These are phyloP conservation scores for Plumapathes pennacea DNA, from an alignment of 92 coral and sea anemone genomes.

Conservation along the genomic window DNA sequence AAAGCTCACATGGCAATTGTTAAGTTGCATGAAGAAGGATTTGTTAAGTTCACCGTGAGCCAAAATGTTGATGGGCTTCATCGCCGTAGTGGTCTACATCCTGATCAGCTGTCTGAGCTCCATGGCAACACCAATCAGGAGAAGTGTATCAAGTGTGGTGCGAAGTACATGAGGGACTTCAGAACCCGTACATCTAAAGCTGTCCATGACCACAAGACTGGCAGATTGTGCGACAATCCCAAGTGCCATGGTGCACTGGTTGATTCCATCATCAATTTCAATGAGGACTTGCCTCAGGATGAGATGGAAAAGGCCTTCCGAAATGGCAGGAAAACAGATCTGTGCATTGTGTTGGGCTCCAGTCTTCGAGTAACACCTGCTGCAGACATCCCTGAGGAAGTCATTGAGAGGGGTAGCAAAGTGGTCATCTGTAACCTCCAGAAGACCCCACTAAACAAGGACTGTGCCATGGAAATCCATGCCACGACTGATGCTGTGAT, in stretches of 20 bases:
- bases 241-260: slow-evolving; percentile 58
- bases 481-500: slow-evolving; percentile 58
- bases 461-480: slow-evolving; percentile 67
- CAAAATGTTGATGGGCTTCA: slow-evolving; percentile 78
- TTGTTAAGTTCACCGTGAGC: slow-evolving; percentile 62
- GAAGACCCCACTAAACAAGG: slow-evolving; percentile 62
- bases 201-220: slow-evolving; percentile 58
- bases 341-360: slow-evolving; percentile 74
- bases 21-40: slow-evolving; percentile 53
- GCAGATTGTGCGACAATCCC: slow-evolving; percentile 63
- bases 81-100: slow-evolving; percentile 58
- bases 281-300: slow-evolving; percentile 65
- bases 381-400: slow-evolving; percentile 60
- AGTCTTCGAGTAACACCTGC: slow-evolving; percentile 80
- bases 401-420: slow-evolving; percentile 46
- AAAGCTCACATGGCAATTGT: slow-evolving; percentile 68
- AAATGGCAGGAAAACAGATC: slow-evolving; percentile 45
- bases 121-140: slow-evolving; percentile 80
- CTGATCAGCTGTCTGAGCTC: slow-evolving; percentile 56
- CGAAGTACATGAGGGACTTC: slow-evolving; percentile 63
- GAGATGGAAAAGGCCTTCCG: slow-evolving; percentile 53
- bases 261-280: slow-evolving; percentile 74
- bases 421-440: slow-evolving; percentile 74
- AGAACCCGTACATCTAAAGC: slow-evolving; percentile 59
- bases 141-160: slow-evolving; percentile 57